Conservation (phyloP, 2,113 vertebrate species). For the Brienomyrus longianalis region DNA sequence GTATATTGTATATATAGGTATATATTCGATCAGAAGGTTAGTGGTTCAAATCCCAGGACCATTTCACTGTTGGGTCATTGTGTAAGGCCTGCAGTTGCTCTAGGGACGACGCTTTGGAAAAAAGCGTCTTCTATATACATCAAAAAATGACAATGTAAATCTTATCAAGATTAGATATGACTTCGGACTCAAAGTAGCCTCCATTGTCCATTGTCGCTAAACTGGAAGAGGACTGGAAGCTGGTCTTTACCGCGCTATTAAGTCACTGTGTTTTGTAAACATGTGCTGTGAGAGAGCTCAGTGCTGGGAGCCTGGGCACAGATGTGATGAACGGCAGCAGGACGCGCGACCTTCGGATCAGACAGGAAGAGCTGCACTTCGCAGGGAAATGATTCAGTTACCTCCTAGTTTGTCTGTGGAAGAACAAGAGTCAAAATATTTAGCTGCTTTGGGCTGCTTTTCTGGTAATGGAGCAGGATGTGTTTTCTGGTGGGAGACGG, state of each 20-base stretch:
- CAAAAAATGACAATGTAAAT: not conserved
- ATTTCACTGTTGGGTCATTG: no score
- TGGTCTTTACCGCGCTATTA: not conserved
- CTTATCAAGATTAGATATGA: not conserved
- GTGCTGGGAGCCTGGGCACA: not conserved
- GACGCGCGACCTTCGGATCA: not conserved
- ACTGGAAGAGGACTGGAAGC: not conserved
- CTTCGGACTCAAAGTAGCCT: not conserved
- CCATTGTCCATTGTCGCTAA: not conserved
- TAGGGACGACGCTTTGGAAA: not conserved
- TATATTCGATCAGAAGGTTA: not conserved
- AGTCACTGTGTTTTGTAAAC: not conserved
- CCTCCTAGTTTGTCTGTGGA: not conserved
- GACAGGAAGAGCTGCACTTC: not conserved
- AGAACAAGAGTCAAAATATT: not conserved
- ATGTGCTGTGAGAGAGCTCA: not conserved
- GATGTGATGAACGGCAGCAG: not conserved
- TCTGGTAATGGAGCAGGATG: not conserved
- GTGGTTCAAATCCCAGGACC: no score
- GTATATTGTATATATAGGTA: not conserved
- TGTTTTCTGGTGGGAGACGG: not conserved
- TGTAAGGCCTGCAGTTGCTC: no score
- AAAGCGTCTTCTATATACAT: not conserved
- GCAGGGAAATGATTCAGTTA: not conserved
- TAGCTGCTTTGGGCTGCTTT: not conserved